Conservation (phyloP, 2,888 invertebrate genomes). For the Tupiocoris notatus region DNA sequence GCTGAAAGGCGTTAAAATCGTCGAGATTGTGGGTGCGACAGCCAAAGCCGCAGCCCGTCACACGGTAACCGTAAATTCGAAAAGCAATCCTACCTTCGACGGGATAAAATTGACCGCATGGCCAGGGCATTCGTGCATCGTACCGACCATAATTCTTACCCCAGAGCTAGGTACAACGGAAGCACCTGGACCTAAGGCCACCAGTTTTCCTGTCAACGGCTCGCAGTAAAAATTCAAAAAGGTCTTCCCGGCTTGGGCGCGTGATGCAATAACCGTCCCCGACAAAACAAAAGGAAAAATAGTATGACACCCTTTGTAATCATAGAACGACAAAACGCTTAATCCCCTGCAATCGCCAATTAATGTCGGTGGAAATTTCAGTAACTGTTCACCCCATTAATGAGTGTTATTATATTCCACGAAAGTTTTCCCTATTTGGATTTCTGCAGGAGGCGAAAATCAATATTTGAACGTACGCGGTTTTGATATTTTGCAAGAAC, state of each 20-base stretch:
- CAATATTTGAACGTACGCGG: too few species aligned
- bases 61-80: background rate
- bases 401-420: too few species aligned
- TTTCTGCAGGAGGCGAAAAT: too few species aligned
- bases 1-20: background rate
- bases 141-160: background rate
- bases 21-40: background rate
- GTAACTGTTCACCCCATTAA: too few species aligned
- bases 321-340: too few species aligned
- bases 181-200: background rate
- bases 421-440: too few species aligned
- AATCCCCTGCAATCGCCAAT: too few species aligned
- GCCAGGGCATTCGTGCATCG: background rate
- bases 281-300: too few species aligned
- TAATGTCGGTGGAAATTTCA: too few species aligned
- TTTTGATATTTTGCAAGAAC: too few species aligned
- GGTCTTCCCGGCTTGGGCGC: background rate
- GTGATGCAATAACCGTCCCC: background rate
- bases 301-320: too few species aligned
- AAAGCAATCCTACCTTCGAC: background rate
- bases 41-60: background rate
- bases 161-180: too few species aligned
- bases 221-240: background rate
- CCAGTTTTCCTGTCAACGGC: background rate
- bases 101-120: background rate